Evolutionary conservation across 2,797 vertebrate genomes (phyloP), one percentile per base, ranked within the genome.

Genomic region (Remorina albescens): DNA sequence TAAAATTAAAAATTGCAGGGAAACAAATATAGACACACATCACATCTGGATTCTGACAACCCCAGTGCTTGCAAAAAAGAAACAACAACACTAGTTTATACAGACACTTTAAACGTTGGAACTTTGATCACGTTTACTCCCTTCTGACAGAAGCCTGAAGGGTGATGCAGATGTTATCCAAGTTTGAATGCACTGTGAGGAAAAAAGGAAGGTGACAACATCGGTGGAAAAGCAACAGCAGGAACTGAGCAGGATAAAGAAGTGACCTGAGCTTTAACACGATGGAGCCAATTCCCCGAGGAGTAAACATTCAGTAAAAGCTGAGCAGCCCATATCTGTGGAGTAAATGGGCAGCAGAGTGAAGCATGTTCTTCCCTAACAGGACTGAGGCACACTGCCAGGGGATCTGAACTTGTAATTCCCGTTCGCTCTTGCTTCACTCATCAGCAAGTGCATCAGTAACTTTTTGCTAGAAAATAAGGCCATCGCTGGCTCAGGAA

Each of bases 271-370:
- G 92, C 93, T 90, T 92, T 91, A 94, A 93, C 91, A 93, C 89
- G 92, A 93, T 93, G 91, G 88, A 90, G 89, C 89, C 85, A 68
- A 88, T 90, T 90, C 92, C 92, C 92, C 21, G 83, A 89, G 90
- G 94, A 94, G 92, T 92, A 92, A 95, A 94, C 92, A 94, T 85
- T 84, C 89, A 85, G 89, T 91, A 91, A 94, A 94, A 93, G 93
- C 89, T 85, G 84, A 88, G 88, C 85, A 75, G 85, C 87, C 82
- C 83, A 79, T 92, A 92, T 93, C 90, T 89, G 86, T 81, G 81
- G 87, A 90, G 89, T 89, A 93, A 94, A 92, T 94, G 90, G 93
- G 88, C 90, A 92, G 90, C 66, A 80, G 90, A 93, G 88, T 89
- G 90, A 81, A 92, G 88, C 87, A 81, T 90, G 85, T 90, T 89